Base-by-base conservation (phyloP, 2,113 vertebrate genomes). In the Sinocyclocheilus anophthalmus region DNA sequence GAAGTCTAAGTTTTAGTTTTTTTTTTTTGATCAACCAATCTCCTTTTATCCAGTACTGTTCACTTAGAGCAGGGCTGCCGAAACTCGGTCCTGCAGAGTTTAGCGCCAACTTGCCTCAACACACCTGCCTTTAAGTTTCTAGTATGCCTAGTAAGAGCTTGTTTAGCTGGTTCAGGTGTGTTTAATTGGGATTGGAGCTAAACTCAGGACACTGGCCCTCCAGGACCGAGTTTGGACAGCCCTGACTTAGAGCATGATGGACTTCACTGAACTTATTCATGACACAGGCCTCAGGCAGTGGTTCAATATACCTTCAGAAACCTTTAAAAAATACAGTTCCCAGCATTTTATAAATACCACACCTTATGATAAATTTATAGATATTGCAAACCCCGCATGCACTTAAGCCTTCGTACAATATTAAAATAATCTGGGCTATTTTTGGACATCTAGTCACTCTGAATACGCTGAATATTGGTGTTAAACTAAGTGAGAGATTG, bases 351-450 rank as follows among this genome's bases (percentile, higher is more conserved):
- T 80, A 85, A 85, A 83, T 84, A 50, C 26, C 76, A 30, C 7
- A 6, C 22, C 83, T 87, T 86, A 86, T 88, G 81, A 87, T 87
- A 76, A 61, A 91, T 86, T 87, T 59, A 89, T 87, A 80, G 37
- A 42, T 37, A 61, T 75, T 86, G 26, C 39, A 82, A 37, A 83
- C 84, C 57, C 75, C 55, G 80, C 45, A 55, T 86, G 76, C 69
- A 81, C 81, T 89, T 88, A 73, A 22, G 39, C 24, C 76, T 33
- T 42, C 37, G 48, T 85, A 24, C 83, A 88, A 85, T 87, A 85
- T 88, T 85, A 20, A 83, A 84, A 39, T 37, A 78, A 61, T 63
- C n/a, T n/a, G 7, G 33, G 33, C 30, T 79, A 83, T 84, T 86
- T 88, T 88, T 67, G 53, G 55, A 80, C 26, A 42, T 59, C 9